These are phyloP conservation scores for Lasioglossum marginatum DNA, from an alignment of 2,888 invertebrate genomes.

Conservation along the genomic window DNA sequence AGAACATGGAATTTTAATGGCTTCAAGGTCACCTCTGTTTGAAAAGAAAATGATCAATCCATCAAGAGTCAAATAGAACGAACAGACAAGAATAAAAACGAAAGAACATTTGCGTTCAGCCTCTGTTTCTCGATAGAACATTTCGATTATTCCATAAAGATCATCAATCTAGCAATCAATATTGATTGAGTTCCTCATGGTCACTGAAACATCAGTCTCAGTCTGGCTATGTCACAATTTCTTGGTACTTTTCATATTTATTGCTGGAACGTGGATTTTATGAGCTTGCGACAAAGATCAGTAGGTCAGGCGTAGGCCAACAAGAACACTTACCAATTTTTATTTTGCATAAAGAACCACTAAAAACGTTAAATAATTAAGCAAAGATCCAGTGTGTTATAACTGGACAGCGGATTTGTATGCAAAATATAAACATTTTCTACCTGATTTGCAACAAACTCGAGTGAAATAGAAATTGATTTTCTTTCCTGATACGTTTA, in stretches of 20 bases:
- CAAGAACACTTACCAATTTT: background rate
- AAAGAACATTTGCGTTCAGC: background rate
- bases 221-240: background rate
- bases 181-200: background rate
- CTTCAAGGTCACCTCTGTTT: background rate
- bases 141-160: slow-evolving; percentile 1
- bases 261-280: background rate
- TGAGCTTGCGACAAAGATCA: background rate
- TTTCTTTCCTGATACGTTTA: no score
- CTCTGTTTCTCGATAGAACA: background rate
- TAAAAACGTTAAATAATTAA: no score
- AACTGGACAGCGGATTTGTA: no score
- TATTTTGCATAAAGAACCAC: no score
- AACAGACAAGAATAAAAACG: background rate
- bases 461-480: no score
- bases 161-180: background rate
- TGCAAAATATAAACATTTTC: no score
- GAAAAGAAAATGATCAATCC: background rate
- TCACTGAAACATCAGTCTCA: background rate
- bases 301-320: background rate
- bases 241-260: background rate
- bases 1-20: no score
- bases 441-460: no score
- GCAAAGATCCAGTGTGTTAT: no score
- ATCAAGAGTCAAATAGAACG: background rate